These are phyloP conservation scores for Cheirogaleus major DNA, from an alignment of 2,797 vertebrate genomes.

Conservation along the genomic window DNA sequence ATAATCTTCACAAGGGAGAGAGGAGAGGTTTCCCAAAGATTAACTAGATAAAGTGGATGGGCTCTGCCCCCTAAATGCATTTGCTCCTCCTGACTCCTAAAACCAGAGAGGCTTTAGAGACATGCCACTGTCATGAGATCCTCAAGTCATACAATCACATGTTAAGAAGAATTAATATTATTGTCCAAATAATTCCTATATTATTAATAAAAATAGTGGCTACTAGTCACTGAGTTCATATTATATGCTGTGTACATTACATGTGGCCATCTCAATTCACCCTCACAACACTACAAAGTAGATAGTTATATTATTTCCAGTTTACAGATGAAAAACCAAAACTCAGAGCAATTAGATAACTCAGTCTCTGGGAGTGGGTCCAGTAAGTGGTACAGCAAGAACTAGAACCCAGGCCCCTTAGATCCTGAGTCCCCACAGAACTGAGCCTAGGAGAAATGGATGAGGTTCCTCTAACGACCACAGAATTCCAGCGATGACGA, in stretches of 20 bases:
- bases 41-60: background rate
- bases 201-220: background rate
- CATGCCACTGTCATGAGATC: background rate
- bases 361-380: background rate
- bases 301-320: background rate
- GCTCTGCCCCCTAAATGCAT: background rate
- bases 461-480: background rate
- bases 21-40: background rate
- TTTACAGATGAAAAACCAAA: background rate
- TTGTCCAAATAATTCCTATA: background rate
- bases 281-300: background rate
- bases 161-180: background rate
- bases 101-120: background rate
- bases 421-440: background rate
- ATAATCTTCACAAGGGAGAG: background rate
- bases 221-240: background rate
- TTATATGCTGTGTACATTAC: background rate
- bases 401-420: background rate
- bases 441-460: background rate
- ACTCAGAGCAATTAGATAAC: background rate
- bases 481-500: background rate
- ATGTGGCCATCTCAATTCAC: background rate
- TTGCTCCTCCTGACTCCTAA: background rate
- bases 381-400: background rate
- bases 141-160: background rate